A percentile compares a stretch with the other conserved stretches of the same genome.
Conservation (phyloP, 2,797 vertebrate genomes). For the Numenius phaeopus region DNA sequence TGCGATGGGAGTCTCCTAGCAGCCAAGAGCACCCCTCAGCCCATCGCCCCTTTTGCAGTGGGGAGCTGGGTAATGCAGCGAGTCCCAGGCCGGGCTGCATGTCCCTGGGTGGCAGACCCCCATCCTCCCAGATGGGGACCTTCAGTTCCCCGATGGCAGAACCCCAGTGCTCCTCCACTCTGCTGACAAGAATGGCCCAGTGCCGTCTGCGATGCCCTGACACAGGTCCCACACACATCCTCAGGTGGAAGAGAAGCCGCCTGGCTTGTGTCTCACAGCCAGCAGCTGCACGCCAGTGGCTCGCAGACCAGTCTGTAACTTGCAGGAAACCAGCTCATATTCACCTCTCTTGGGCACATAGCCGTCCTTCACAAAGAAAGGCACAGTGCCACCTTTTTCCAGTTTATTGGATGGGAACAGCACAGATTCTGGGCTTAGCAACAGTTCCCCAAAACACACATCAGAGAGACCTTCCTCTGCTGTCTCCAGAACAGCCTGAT, state of each 20-base stretch:
- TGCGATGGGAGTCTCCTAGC: neutral
- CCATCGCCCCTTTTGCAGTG: accelerated
- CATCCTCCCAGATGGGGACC: neutral
- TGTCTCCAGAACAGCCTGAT: neutral
- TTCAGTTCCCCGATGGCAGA: neutral
- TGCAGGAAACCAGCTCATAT: neutral
- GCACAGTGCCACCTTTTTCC: neutral
- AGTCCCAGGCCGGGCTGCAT: neutral
- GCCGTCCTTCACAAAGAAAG: neutral
- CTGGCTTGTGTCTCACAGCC: neutral
- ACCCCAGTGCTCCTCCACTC: neutral
- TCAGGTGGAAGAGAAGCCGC: neutral
- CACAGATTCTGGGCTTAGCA: neutral
- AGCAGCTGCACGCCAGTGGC: neutral
- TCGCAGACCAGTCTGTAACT: neutral
- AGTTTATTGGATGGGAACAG: neutral
- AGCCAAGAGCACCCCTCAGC: neutral
- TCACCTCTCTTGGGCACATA: accelerated
- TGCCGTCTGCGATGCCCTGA: neutral
- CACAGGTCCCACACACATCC: no score
- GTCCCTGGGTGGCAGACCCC: neutral
- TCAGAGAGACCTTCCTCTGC: neutral
- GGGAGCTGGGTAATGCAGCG: neutral
- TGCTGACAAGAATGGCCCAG: neutral
- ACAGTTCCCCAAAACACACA: neutral